These are phyloP conservation scores for Drosophila punjabiensis DNA, from an alignment of 1,140 invertebrate species.

Conservation along the genomic window DNA sequence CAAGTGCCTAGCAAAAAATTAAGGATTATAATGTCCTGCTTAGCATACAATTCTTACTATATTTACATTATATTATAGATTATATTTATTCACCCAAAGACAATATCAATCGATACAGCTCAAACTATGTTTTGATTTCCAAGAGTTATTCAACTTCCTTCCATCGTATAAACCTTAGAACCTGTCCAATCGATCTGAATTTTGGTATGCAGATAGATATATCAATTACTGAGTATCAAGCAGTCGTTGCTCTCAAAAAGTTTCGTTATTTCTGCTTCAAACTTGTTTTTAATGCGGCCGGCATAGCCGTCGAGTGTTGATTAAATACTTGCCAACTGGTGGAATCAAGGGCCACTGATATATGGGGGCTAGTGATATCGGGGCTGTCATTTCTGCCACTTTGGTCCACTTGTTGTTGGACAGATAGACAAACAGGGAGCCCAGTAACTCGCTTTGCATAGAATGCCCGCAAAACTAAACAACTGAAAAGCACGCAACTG, in stretches of 20 bases:
- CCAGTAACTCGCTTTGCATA: slow-evolving; percentile 39
- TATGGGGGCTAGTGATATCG: slow-evolving; percentile 39
- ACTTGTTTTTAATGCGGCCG: slow-evolving; percentile 25
- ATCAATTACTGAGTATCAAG: background rate
- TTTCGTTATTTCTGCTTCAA: background rate
- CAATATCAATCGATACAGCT: too few species aligned
- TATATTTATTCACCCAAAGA: background rate
- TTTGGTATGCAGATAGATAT: background rate
- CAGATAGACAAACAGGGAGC: slow-evolving; percentile 40
- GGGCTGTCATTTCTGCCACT: slow-evolving; percentile 30
- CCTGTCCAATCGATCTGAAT: background rate
- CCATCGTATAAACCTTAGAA: too few species aligned
- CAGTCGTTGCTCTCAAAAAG: background rate
- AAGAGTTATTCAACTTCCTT: background rate
- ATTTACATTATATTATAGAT: background rate
- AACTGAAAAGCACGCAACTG: slow-evolving; percentile 42
- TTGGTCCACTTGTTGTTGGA: slow-evolving; percentile 34
- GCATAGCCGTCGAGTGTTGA: slow-evolving; percentile 56
- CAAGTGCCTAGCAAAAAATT: background rate
- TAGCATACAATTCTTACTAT: background rate
- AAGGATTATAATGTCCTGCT: background rate
- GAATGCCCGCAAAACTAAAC: slow-evolving; percentile 50
- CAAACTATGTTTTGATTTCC: background rate
- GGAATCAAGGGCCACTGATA: slow-evolving; percentile 37
- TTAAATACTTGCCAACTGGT: slow-evolving; percentile 64